Evolutionary conservation across 1,140 invertebrate species (phyloP).

Genomic region (Anastatus disparis): DNA sequence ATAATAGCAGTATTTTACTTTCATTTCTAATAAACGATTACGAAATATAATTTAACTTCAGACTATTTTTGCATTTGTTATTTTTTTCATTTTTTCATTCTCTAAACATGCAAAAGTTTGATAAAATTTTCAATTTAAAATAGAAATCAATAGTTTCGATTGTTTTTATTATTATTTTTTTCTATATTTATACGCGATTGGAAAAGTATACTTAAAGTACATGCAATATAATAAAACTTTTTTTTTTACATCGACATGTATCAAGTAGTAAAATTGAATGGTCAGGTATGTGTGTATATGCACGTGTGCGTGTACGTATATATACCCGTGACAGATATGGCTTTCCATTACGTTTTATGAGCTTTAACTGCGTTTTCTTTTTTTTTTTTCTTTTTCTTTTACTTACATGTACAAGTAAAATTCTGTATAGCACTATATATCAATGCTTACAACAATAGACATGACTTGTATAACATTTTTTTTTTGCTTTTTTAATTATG

Average conservation of each 20-base stretch:
- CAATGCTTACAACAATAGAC: constrained; percentile 6
- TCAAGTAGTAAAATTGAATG: constrained; percentile 24
- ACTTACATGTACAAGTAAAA: too few species aligned
- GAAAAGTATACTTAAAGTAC: constrained; percentile 16
- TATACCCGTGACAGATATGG: constrained; percentile 17
- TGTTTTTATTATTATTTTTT: not conserved
- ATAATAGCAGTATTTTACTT: too few species aligned
- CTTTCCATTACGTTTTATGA: constrained; percentile 37
- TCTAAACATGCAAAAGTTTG: too few species aligned
- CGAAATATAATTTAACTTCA: too few species aligned
- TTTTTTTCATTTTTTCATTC: too few species aligned
- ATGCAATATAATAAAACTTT: constrained; percentile 29
- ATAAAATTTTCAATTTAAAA: too few species aligned
- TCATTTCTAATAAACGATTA: too few species aligned
- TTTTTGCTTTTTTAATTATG: not conserved
- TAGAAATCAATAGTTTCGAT: too few species aligned
- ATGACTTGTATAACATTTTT: constrained; percentile 14
- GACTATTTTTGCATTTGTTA: too few species aligned
- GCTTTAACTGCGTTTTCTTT: constrained; percentile 30
- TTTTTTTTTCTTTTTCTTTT: too few species aligned
- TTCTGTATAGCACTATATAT: not conserved
- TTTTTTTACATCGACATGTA: constrained; percentile 11
- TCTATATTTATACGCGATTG: not conserved
- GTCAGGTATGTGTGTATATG: not conserved
- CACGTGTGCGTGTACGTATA: not conserved